phyloP scores from a whole-genome alignment of 2,113 vertebrate species.

The Sisor rabdophorus region DNA sequence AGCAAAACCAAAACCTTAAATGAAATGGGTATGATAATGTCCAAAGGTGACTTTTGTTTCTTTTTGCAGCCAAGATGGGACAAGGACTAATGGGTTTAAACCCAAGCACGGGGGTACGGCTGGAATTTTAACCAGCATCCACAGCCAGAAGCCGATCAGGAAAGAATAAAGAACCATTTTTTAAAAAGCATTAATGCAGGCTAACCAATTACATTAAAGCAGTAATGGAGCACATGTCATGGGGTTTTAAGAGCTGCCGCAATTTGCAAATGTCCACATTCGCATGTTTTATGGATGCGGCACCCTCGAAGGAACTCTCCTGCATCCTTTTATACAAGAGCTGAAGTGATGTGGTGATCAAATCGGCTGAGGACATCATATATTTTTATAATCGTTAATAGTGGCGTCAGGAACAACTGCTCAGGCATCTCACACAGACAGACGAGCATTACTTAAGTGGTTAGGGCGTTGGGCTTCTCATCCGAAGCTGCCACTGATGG shows the following conservation, averaged over 20 bases:
- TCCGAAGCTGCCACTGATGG: too few relatives aligned
- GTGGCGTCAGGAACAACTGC: constrained; percentile 3
- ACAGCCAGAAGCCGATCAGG: neutral
- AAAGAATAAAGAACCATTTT: neutral
- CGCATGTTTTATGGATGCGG: constrained; percentile 6
- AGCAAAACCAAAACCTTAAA: neutral
- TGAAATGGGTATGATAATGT: neutral
- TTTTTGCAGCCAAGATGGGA: neutral
- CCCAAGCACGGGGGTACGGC: neutral
- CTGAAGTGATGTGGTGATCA: neutral
- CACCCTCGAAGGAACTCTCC: neutral
- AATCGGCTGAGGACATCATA: neutral
- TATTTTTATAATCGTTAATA: constrained; percentile 1
- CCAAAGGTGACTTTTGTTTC: constrained; percentile 16
- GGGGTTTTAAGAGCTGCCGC: neutral
- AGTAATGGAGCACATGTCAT: neutral
- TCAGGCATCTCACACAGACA: neutral
- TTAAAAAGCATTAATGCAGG: constrained; percentile 16
- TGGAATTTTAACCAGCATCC: neutral
- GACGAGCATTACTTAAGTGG: neutral
- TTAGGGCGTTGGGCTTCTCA: too few relatives aligned
- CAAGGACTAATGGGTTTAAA: neutral
- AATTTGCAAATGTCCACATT: constrained; percentile 9
- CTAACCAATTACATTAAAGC: neutral
- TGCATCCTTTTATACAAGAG: neutral